Conservation (phyloP, 2,888 invertebrate genomes). For the Ochropleura leucogaster region DNA sequence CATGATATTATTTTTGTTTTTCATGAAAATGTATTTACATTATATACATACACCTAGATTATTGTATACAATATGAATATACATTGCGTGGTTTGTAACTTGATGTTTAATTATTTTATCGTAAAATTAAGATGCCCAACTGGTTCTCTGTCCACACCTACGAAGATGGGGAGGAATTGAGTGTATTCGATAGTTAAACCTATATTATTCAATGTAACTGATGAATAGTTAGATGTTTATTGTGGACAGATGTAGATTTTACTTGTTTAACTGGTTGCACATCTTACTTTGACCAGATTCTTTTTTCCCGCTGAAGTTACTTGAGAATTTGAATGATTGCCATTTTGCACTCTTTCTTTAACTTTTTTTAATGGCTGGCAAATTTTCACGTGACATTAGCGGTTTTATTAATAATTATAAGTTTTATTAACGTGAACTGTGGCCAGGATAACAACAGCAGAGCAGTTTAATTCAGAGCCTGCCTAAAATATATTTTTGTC, state of each 20-base stretch:
- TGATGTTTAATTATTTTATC: slow-evolving; percentile 89
- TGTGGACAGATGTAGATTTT: slow-evolving; percentile 79
- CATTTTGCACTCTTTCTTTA: slow-evolving; percentile 77
- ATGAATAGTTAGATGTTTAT: slow-evolving; percentile 70
- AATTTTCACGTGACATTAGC: slow-evolving; percentile 85
- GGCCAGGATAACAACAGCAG: slow-evolving; percentile 89
- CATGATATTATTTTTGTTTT: slow-evolving; percentile 90
- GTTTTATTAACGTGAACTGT: slow-evolving; percentile 88
- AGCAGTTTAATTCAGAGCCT: slow-evolving; percentile 89
- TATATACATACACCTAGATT: slow-evolving; percentile 90
- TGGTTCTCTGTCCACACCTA: slow-evolving; percentile 82
- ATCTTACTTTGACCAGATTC: slow-evolving; percentile 89
- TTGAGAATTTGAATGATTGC: slow-evolving; percentile 82
- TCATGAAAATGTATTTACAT: slow-evolving; percentile 91
- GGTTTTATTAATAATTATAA: slow-evolving; percentile 85
- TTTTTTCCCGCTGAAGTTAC: slow-evolving; percentile 82
- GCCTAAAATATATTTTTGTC: slow-evolving; percentile 91
- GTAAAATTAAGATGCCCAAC: slow-evolving; percentile 89
- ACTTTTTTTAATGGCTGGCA: slow-evolving; percentile 76
- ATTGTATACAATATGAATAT: slow-evolving; percentile 89
- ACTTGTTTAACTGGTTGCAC: slow-evolving; percentile 85
- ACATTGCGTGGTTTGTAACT: slow-evolving; percentile 90
- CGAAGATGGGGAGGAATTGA: slow-evolving; percentile 80
- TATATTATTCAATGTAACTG: slow-evolving; percentile 71
- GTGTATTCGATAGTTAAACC: slow-evolving; percentile 72